phyloP scores from a whole-genome alignment of 2,797 vertebrate genomes.

The Acanthornis magna region DNA sequence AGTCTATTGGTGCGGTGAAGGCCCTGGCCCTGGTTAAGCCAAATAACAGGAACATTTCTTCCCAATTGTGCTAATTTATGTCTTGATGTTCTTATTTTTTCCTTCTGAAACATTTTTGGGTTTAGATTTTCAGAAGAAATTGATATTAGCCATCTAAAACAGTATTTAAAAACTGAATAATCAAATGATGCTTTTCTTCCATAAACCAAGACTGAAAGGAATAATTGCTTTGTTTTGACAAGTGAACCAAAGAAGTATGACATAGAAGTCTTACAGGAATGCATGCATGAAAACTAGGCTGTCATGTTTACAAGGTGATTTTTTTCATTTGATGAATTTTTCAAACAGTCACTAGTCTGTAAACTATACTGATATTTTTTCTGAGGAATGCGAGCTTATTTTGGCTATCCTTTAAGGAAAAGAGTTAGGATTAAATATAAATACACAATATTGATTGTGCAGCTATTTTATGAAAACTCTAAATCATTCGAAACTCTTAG shows the following conservation, averaged over 20 bases:
- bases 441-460: not conserved
- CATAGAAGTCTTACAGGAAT: conserved; percentile 44
- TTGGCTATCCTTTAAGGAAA: not conserved
- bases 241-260: conserved; percentile 44
- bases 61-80: not conserved
- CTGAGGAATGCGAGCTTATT: not conserved
- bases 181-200: not conserved
- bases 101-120: not conserved
- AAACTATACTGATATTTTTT: conserved; percentile 15
- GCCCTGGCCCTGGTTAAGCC: not conserved
- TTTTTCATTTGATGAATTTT: conserved; percentile 55
- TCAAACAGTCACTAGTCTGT: conserved; percentile 6
- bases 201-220: conserved; percentile 31
- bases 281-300: conserved; percentile 51
- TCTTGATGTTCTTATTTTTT: not conserved
- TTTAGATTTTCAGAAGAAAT: not conserved
- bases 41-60: not conserved
- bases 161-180: conserved; percentile 14
- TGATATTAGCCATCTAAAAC: conserved; percentile 16
- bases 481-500: not conserved
- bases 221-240: conserved; percentile 70
- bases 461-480: not conserved
- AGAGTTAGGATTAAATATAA: not conserved
- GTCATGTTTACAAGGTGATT: conserved; percentile 65
- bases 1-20: not conserved